A percentile compares a stretch with the other conserved stretches of the same genome.
Evolutionary conservation across 2,888 invertebrate genomes (phyloP).

Genomic region (Acrocyrtus sp.): DNA sequence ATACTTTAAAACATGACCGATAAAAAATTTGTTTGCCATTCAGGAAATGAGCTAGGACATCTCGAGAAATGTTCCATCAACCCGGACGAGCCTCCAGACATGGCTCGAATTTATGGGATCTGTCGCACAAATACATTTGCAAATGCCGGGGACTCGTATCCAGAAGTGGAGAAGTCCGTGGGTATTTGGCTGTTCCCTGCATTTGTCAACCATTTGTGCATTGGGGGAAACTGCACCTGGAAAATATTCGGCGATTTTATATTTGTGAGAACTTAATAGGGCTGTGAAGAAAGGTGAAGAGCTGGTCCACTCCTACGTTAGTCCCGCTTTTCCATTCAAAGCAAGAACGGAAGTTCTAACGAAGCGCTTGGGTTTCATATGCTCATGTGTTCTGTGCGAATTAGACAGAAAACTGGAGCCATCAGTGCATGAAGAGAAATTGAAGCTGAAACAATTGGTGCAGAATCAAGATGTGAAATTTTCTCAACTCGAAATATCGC

Average conservation of each 20-base stretch:
- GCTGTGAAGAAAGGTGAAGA: slow-evolving; percentile 42
- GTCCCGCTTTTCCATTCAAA: slow-evolving; percentile 34
- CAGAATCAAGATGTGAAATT: slow-evolving; percentile 43
- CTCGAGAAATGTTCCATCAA: neutral
- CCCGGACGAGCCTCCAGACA: slow-evolving; percentile 24
- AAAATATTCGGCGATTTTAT: slow-evolving; percentile 51
- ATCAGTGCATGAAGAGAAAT: slow-evolving; percentile 11
- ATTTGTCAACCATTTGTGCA: slow-evolving; percentile 48
- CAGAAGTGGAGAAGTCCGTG: slow-evolving; percentile 44
- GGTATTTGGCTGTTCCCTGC: slow-evolving; percentile 52
- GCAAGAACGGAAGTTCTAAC: slow-evolving; percentile 36
- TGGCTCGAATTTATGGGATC: slow-evolving; percentile 44
- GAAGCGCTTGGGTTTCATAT: slow-evolving; percentile 44
- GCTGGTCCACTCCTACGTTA: slow-evolving; percentile 42
- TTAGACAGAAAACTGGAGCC: slow-evolving; percentile 25
- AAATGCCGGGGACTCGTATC: slow-evolving; percentile 37
- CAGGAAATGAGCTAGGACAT: slow-evolving; percentile 38
- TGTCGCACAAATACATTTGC: slow-evolving; percentile 41
- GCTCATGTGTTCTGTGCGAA: slow-evolving; percentile 36
- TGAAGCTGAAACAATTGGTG: slow-evolving; percentile 25
- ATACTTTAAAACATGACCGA: too few species aligned
- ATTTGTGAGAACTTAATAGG: slow-evolving; percentile 36
- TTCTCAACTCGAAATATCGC: slow-evolving; percentile 16
- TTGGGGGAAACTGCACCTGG: slow-evolving; percentile 51
- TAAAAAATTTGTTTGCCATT: too few species aligned